phyloP scores from a whole-genome alignment of 2,888 invertebrate genomes.

The Chalcis sispes region DNA sequence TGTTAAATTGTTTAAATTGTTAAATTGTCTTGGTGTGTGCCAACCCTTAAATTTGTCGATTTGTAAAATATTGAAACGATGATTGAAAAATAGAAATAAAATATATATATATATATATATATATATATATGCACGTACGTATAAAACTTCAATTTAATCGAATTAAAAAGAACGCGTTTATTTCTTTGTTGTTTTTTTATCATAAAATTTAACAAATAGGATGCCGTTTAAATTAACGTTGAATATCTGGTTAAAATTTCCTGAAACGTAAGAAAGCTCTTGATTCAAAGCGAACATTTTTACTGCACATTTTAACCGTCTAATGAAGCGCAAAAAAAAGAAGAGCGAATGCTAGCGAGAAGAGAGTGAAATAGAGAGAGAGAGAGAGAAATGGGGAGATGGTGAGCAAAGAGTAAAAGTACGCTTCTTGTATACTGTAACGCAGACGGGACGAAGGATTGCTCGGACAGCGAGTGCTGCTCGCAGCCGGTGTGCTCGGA shows the following conservation, averaged over 20 bases:
- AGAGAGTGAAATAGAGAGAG: background rate
- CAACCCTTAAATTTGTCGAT: no score
- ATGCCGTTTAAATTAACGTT: no score
- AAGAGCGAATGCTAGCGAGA: slow-evolving; percentile 1
- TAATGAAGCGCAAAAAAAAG: background rate
- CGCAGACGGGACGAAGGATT: slow-evolving; percentile 97
- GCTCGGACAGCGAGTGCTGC: slow-evolving; percentile 99
- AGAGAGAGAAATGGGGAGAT: background rate
- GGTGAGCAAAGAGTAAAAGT: background rate
- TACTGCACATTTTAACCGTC: background rate
- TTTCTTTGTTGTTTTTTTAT: no score
- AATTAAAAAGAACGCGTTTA: no score
- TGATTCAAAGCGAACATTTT: background rate
- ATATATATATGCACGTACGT: background rate
- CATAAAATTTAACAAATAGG: no score
- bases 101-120: background rate
- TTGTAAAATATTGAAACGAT: no score
- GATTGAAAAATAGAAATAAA: no score
- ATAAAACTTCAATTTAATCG: no score
- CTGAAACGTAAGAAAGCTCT: no score
- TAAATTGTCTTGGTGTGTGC: no score
- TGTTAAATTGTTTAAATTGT: no score
- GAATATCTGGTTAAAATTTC: no score
- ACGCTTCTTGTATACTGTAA: slow-evolving; percentile 56
- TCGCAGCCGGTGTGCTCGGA: slow-evolving; percentile 90